Percentiles rank a stretch among this genome's conserved stretches.
Evolutionary conservation across 1,140 invertebrate species (phyloP).

Genomic region (Macrotrachela quadricornifera): DNA sequence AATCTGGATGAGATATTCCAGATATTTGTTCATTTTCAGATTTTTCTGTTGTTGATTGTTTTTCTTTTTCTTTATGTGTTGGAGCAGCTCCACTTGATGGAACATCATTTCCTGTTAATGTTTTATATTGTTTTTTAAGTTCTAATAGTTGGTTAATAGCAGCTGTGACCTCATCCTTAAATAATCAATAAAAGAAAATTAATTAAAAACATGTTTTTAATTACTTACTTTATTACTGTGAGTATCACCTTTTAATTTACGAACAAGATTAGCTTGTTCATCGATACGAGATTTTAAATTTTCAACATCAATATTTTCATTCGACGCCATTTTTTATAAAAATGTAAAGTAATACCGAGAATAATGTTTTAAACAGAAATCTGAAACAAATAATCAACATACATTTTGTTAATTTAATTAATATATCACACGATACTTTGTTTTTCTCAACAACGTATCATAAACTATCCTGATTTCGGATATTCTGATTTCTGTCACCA

Average conservation of each 20-base stretch:
- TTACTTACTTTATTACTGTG: neutral
- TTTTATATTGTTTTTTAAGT: constrained; percentile 48
- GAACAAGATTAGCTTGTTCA: constrained; percentile 3
- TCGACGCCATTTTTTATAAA: too few species aligned
- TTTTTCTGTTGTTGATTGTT: constrained; percentile 9
- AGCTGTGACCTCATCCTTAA: constrained; percentile 34
- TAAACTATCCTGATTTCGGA: too few species aligned
- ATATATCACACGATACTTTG: too few species aligned
- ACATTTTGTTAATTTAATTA: too few species aligned
- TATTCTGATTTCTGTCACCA: too few species aligned
- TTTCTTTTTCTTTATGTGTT: constrained; percentile 16
- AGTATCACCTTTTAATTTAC: constrained; percentile 3
- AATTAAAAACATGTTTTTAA: too few species aligned
- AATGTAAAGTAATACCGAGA: neutral
- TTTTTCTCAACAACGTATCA: too few species aligned
- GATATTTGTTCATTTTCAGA: constrained; percentile 15
- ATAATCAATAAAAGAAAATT: neutral
- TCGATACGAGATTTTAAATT: constrained; percentile 1
- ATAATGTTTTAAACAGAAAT: too few species aligned
- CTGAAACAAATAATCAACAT: too few species aligned
- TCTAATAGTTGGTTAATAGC: constrained; percentile 40
- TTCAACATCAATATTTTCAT: neutral
- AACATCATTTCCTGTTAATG: constrained; percentile 20
- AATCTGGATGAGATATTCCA: constrained; percentile 4
- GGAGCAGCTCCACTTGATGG: neutral